Base-by-base conservation (phyloP, 92 coral and sea anemone species). In the Palythoa heliodiscus region DNA sequence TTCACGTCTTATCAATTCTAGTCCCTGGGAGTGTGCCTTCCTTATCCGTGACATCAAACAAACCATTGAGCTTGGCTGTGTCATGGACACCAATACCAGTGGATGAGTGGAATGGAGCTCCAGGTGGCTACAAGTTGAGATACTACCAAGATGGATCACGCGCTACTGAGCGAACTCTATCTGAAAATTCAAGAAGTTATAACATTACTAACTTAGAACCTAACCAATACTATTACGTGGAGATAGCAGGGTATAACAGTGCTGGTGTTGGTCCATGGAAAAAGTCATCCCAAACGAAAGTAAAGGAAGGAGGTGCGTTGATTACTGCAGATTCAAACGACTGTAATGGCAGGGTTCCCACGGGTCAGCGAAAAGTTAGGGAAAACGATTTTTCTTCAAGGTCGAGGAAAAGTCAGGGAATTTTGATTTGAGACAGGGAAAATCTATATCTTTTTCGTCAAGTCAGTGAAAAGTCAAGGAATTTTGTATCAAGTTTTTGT, bases 251-350 rank as follows among this genome's bases (percentile, higher is more conserved):
- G 4, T 74, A 48, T 22, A 74, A 74, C 6, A 6, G 2, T 2
- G 78, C 61, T 74, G 78, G 78, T n/a, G 38, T 48, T 20, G 78
- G 78, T 20, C n/a, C n/a, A n/a, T n/a, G n/a, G n/a, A n/a, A n/a
- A n/a, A n/a, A n/a, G n/a, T n/a, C n/a, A n/a, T n/a, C n/a, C 57
- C 11, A 13, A 54, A 54, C 3, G 17, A 54, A 54, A 54, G 57
- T 72, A 7, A 19, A 0, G 48, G 57, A 72, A 54, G 60, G 60
- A 54, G 60, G 60, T 54, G 17, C 13, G 60, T 54, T 54, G 60
- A 15, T 54, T 43, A 43, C 48, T 7, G 3, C 7, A 43, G 0
- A 43, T 3, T 43, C 48, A 7, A 3, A 43, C 48, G 48, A 4
- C 48, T 3, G 1, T 43, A 43, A 43, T 43, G 48, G 7, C n/a